Base-by-base conservation (phyloP, 2,888 invertebrate genomes). In the Ctenicera cuprea region DNA sequence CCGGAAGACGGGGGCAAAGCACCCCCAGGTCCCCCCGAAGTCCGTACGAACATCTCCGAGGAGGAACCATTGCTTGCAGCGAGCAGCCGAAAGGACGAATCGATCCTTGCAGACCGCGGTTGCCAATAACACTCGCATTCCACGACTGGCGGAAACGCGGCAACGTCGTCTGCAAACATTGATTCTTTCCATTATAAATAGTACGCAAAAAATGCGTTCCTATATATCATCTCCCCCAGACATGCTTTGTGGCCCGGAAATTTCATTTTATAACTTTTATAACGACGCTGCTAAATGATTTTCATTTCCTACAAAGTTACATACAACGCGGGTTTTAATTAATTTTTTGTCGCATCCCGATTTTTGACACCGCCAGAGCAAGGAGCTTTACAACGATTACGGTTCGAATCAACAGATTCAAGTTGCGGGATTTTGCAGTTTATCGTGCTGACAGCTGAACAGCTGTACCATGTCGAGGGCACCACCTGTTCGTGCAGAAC, bases 101-200 rank as follows among this genome's bases (percentile, higher is more conserved):
- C 83, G 84, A 84, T 84, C 82, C 81, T 79, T 79, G 69, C 74
- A 74, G 73, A 71, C 80, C 83, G 72, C 67, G 77, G 83, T 84
- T 83, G 84, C 84, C 84, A 77, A 74, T 71, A 71, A 71, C 63
- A 38, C 64, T 74, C 69, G 76, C 79, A 78, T 79, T 83, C 82
- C 83, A 83, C 82, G 82, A 82, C 82, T 78, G 73, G 81, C 81
- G 80, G 77, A 77, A 73, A 77, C 65, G 66, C 78, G 80, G 79
- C 80, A 81, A 81, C 80, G 75, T 69, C 73, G 80, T 79, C 82
- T 82, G 80, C 85, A 85, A 86, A 86, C 86, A 86, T 86, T 86
- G 86, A 87, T 87, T 86, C 86, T 86, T 86, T 86, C 85, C 86
- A 86, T 86, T 86, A 87, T 86, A 86, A 86, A 86, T 86, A 86